A percentile compares a stretch with the other conserved stretches of the same genome.
Conservation (phyloP, 2,888 invertebrate genomes). For the Melinaea marsaeus region DNA sequence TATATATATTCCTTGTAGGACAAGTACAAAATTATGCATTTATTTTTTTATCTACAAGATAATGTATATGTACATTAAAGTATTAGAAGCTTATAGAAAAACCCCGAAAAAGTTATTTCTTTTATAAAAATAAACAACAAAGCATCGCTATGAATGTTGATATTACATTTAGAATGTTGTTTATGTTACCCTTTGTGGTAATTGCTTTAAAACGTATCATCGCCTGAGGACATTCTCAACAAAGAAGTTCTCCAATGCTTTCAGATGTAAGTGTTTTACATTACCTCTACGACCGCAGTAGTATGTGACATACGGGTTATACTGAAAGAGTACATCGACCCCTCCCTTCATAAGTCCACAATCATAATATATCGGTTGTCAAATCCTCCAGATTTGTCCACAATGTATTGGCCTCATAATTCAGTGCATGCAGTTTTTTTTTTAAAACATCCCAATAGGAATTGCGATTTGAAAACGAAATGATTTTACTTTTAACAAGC, state of each 20-base stretch:
- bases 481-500: slow-evolving; percentile 26
- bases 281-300: slow-evolving; percentile 16
- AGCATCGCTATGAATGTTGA: too few species aligned
- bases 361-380: slow-evolving; percentile 74
- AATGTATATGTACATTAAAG: too few species aligned
- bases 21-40: too few species aligned
- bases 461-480: slow-evolving; percentile 27
- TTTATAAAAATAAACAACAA: too few species aligned
- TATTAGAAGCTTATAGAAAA: too few species aligned
- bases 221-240: slow-evolving; percentile 19
- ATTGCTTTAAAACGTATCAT: slow-evolving; percentile 22
- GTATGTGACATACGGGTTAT: slow-evolving; percentile 24
- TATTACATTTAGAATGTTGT: too few species aligned
- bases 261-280: slow-evolving; percentile 27
- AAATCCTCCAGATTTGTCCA: slow-evolving; percentile 63
- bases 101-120: too few species aligned
- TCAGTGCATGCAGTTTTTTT: slow-evolving; percentile 65
- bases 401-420: slow-evolving; percentile 53
- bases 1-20: too few species aligned
- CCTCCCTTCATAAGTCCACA: slow-evolving; percentile 63
- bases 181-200: not conserved
- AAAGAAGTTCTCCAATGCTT: slow-evolving; percentile 29
- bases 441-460: slow-evolving; percentile 43
- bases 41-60: too few species aligned
- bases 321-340: slow-evolving; percentile 29